Base-by-base conservation (phyloP, 2,113 vertebrate genomes). In the Zapornia atra region DNA sequence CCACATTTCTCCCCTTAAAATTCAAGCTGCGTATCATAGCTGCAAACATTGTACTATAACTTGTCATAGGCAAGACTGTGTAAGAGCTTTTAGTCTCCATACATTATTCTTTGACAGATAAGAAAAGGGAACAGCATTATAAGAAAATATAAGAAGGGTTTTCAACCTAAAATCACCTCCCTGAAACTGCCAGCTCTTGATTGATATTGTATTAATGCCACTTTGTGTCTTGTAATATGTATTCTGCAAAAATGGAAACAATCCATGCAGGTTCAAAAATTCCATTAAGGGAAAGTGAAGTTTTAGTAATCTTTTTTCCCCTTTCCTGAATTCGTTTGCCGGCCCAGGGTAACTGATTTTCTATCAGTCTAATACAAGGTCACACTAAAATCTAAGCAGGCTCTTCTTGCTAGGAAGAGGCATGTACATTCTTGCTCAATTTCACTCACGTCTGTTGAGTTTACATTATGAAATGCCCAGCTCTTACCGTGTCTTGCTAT, bases 71-170 rank as follows among this genome's bases (percentile, higher is more conserved):
- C 78, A 82, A 92, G 42, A 26, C 26, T 60, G 3, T 59, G 5
- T 63, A 73, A 91, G 64, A 86, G 34, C n/a, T 96, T 94, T 93
- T 54, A 83, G 77, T 78, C 50, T 91, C 17, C 40, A 59, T 80
- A 46, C 25, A 77, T 85, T n/a, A 83, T 72, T 66, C 42, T 82
- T 92, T 93, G 79, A 66, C 56, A 88, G 75, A 36, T 78, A 90
- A 70, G 75, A 42, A 82, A 88, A 76, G 29, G 46, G 54, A 95
- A 63, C 20, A 77, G 46, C 40, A 65, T 64, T 79, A 64, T 20
- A 89, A 73, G n/a, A 69, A 87, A 60, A 59, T n/a, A 53, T 34
- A 63, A 65, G 50, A 96, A 69, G 42, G 48, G 22, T 21, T 86
- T 90, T 78, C 71, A 75, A 54, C 16, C 54, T 88, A 68, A 81